phyloP scores from a whole-genome alignment of 2,888 invertebrate species.

The Anodontia alba region DNA sequence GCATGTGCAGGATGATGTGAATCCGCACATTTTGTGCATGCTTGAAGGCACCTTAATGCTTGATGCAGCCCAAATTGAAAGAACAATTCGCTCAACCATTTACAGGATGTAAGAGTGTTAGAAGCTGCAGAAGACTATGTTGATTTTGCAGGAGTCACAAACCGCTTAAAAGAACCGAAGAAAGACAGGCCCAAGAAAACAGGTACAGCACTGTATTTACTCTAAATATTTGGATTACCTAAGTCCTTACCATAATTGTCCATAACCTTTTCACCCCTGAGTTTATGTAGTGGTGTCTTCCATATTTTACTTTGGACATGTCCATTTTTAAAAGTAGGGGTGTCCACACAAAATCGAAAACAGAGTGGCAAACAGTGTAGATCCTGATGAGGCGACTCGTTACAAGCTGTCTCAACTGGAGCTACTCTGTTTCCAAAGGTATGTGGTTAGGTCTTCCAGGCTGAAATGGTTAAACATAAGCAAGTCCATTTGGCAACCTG shows the following conservation, averaged over 20 bases:
- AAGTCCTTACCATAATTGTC: not conserved
- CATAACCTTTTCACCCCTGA: not conserved
- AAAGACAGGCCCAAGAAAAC: not conserved
- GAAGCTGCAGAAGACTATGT: slow-evolving; percentile 8
- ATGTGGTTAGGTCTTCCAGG: too few relatives aligned
- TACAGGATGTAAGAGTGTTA: slow-evolving; percentile 28
- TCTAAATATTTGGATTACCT: not conserved
- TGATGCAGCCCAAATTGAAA: not conserved
- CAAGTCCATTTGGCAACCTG: too few relatives aligned
- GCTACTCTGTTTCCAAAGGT: too few relatives aligned
- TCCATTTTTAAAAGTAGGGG: too few relatives aligned
- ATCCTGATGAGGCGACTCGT: too few relatives aligned
- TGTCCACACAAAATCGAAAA: too few relatives aligned
- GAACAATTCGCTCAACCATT: not conserved
- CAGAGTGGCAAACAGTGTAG: too few relatives aligned
- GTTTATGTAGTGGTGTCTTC: not conserved
- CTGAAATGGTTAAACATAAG: too few relatives aligned
- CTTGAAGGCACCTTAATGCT: too few relatives aligned
- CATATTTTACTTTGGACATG: not conserved
- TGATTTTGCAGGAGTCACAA: not conserved
- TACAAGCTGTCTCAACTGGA: not conserved
- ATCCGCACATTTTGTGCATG: too few relatives aligned
- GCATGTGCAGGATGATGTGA: too few relatives aligned
- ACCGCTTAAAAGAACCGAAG: not conserved
- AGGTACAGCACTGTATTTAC: not conserved